phyloP scores from a whole-genome alignment of 2,888 invertebrate genomes.

The Lasioglossum morio region DNA sequence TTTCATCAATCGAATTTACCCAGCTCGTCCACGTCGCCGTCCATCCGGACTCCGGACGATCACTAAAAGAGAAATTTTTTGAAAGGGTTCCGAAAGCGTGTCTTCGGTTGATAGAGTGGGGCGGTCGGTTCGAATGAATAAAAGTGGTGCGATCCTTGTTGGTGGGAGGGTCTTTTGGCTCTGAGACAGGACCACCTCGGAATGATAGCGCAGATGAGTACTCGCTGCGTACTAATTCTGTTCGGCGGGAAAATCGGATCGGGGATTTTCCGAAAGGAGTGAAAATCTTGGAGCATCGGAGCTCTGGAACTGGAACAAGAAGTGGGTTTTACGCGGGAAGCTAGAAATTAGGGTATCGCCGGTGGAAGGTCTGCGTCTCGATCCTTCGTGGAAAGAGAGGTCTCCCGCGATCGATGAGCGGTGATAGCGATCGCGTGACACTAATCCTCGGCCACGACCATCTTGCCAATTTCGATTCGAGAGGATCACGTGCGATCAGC shows the following conservation, averaged over 20 bases:
- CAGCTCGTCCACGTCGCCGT: background rate
- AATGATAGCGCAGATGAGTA: slow-evolving; percentile 16
- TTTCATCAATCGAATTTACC: slow-evolving; percentile 16
- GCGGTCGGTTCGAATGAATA: slow-evolving; percentile 31
- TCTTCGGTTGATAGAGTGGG: slow-evolving; percentile 49
- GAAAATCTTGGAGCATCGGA: background rate
- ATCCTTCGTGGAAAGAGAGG: background rate
- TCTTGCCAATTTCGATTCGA: slow-evolving; percentile 62
- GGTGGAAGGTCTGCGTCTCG: background rate
- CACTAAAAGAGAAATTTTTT: slow-evolving; percentile 64
- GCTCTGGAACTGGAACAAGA: too few species aligned
- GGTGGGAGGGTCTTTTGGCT: slow-evolving; percentile 29
- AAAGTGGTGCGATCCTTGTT: slow-evolving; percentile 32
- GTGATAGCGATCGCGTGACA: slow-evolving; percentile 20
- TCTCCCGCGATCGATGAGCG: background rate
- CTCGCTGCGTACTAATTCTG: background rate
- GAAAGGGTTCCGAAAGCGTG: slow-evolving; percentile 50
- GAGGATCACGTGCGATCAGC: slow-evolving; percentile 55
- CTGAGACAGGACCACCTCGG: background rate
- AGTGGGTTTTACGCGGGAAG: background rate
- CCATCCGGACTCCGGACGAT: background rate
- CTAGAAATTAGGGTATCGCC: slow-evolving; percentile 1
- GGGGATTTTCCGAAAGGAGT: background rate
- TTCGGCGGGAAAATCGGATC: background rate
- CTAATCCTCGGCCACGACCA: slow-evolving; percentile 20